Conservation (phyloP, 2,888 invertebrate genomes). For the Adineta ricciae region DNA sequence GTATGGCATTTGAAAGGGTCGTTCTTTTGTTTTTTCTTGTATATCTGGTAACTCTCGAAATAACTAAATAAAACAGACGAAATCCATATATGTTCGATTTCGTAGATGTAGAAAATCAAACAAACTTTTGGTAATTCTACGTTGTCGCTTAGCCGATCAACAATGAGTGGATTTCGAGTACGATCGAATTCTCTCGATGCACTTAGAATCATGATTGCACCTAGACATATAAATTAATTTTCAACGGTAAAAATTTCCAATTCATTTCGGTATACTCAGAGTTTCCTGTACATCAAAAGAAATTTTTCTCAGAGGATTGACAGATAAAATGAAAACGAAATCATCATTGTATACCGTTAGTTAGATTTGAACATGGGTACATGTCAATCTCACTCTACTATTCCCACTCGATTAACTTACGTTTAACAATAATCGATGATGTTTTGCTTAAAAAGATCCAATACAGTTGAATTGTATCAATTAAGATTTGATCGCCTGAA, state of each 20-base stretch:
- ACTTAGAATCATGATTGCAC: constrained; percentile 83
- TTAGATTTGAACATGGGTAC: background rate
- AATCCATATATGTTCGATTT: no score
- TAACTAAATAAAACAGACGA: constrained; percentile 53
- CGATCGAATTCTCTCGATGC: constrained; percentile 92
- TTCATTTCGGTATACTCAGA: background rate
- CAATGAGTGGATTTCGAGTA: constrained; percentile 80
- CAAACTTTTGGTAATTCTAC: constrained; percentile 77
- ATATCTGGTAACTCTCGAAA: constrained; percentile 80
- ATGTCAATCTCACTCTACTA: background rate
- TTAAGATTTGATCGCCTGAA: constrained; percentile 84
- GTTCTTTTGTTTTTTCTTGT: constrained; percentile 88
- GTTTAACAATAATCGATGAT: constrained; percentile 80
- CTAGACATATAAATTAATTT: background rate
- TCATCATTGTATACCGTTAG: background rate
- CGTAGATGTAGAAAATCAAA: no score
- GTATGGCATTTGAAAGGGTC: constrained; percentile 75
- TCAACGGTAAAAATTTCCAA: background rate
- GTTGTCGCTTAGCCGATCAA: constrained; percentile 82
- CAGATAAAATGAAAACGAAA: background rate
- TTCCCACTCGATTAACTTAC: constrained; percentile 21
- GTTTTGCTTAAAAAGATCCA: constrained; percentile 90
- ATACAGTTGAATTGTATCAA: constrained; percentile 93
- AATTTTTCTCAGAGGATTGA: constrained; percentile 14
- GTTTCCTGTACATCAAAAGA: constrained; percentile 30